Base-by-base conservation (phyloP, 2,113 vertebrate species). In the Garra rufa region DNA sequence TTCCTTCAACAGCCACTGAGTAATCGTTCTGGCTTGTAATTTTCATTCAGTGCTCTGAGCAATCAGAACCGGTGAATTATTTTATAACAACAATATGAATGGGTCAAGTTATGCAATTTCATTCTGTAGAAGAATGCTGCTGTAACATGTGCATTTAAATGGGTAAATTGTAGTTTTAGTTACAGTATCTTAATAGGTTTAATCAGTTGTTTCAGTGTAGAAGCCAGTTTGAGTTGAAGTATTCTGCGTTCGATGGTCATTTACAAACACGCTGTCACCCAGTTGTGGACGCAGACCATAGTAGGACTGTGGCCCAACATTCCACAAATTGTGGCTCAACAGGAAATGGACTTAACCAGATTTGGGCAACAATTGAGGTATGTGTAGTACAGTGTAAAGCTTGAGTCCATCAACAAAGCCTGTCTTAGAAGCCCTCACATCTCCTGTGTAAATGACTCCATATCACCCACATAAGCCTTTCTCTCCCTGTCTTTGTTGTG, bases 281-380 rank as follows among this genome's bases (percentile, higher is more conserved):
- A 41, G 28, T 71, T 38, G 21, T 46, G 65, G 4, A 82, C 6
- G n/a, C 17, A 10, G 55, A 67, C 78, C 43, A 34, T 24, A 48
- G 59, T 82, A 69, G 26, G 28, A 55, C 65, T 10, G n/a, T 57
- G 38, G 30, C 75, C 69, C 82, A 70, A 26, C 86, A 89, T 87
- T 90, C 81, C 85, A 89, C 57, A 82, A 87, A 86, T 86, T 84
- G 76, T 85, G 79, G 59, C 78, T 76, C 73, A 83, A 88, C 74
- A 87, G 85, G 82, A 89, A 89, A 87, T 87, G 83, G 88, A 86
- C 86, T 89, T 87, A 85, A 88, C 83, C 84, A 85, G 86, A 87
- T 88, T 90, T 88, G 84, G 69, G 28, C 82, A 87, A 87, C 87
- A 87, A 87, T 85, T 70, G 83, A 71, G 69, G 75, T 63, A 70